A percentile compares a stretch with the other conserved stretches of the same genome.
Evolutionary conservation across 2,113 vertebrate species (phyloP).

Genomic region (Furnarius figulus): DNA sequence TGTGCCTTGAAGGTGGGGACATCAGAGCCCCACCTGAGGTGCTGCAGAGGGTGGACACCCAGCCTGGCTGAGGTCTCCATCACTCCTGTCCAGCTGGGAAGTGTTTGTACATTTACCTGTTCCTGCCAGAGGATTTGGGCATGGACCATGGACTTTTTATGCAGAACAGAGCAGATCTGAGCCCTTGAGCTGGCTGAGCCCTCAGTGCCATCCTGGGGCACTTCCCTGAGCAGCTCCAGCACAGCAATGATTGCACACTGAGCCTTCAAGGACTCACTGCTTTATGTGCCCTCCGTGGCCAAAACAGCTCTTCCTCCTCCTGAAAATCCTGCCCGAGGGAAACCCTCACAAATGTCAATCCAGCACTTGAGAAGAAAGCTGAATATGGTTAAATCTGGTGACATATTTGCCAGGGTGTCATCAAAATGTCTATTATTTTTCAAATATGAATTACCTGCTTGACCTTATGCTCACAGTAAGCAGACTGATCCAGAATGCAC

Average conservation of each 20-base stretch:
- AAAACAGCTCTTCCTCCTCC: neutral
- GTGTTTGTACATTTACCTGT: too few species aligned
- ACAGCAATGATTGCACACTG: neutral
- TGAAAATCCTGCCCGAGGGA: neutral
- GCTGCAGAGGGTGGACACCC: neutral
- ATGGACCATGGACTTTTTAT: neutral
- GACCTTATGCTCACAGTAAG: neutral
- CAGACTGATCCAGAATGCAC: neutral
- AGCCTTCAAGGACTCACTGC: neutral
- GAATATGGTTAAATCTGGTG: neutral
- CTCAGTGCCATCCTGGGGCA: neutral
- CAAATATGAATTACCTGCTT: neutral
- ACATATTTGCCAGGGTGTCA: neutral
- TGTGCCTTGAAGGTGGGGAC: neutral
- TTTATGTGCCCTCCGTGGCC: neutral
- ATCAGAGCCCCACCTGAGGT: neutral
- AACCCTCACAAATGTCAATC: neutral
- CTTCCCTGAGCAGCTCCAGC: neutral
- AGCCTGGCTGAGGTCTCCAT: too few species aligned
- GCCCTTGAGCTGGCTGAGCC: neutral
- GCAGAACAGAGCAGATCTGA: neutral
- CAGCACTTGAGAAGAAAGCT: neutral
- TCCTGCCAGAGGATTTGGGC: neutral
- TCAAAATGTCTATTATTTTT: neutral
- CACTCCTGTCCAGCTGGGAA: accelerated